Evolutionary conservation across 2,797 vertebrate genomes (phyloP), one percentile per base, ranked within the genome.

Genomic region (Cheirogaleus major): DNA sequence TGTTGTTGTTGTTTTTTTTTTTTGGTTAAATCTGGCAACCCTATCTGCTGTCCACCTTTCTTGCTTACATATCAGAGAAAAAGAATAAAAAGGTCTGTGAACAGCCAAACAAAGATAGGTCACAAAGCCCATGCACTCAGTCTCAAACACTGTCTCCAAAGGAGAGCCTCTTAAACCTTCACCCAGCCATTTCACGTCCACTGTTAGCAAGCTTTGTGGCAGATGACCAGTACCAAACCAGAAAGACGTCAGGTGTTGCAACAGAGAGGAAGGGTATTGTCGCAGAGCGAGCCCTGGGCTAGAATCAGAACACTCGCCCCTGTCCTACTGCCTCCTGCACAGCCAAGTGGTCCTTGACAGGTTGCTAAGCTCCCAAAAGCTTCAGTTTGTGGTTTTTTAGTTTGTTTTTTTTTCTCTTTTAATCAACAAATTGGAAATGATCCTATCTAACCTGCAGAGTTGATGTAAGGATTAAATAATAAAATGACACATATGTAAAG

Each of bases 401-500:
- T 22, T 63, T 57, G 17, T n/a, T 78, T 52, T 5, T 5, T 14
- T 20, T 17, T 14, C 45, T 48, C 80, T 93, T 95, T 50, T 55
- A 87, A 72, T 93, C 55, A 88, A 91, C 92, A 78, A 76, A 95
- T 50, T 67, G 72, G 59, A 80, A 23, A 81, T 11, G 23, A 82
- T 48, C 9, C 35, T 70, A 65, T 41, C 70, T 84, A 50, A 27
- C 75, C 78, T 92, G 84, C 59, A 76, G 30, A 52, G 43, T 1
- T 70, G 48, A 88, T 55, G 15, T 8, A 67, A 92, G 55, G 67
- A 91, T 52, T 85, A 72, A 96, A 82, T 80, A 86, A 93, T 80
- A 83, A 93, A 95, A 88, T n/a, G 84, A 82, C 9, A 27, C 65
- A 55, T 10, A 20, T 17, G 61, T 79, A 79, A 93, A 93, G 30